Evolutionary conservation across 2,113 vertebrate species (phyloP), one percentile per base, ranked within the genome.

Genomic region (Crotalus horridus): DNA sequence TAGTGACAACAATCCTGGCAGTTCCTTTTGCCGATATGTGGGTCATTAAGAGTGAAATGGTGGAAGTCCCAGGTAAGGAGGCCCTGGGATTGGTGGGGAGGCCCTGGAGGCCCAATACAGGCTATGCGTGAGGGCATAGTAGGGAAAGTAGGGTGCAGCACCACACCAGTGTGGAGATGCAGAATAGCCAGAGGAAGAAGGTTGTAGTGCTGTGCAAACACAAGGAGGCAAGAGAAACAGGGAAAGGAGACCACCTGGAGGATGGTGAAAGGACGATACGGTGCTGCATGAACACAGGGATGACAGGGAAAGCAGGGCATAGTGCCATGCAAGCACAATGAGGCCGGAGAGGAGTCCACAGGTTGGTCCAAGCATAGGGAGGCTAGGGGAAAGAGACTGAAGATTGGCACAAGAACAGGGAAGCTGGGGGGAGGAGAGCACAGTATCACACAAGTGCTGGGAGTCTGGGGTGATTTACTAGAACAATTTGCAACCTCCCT

Each of bases 81-180:
- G 3, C 11, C 1, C 12, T 1, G 11, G 61, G 29, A 0, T n/a
- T 1, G 61, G 2, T 74, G n/a, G n/a, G 15, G n/a, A 33, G n/a
- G 13, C 17, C 3, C 69, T 74, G 69, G 33, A 81, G 33, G 33
- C 69, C 17, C 33, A 39, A 39, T 39, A 21, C 69, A 81, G 17
- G 33, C 69, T 39, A 39, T 39, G 33, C 33, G 39, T 15, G 20
- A 81, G 69, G 17, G 20, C 17, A 39, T 29, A n/a, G 12, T 11
- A 29, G 33, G 33, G 17, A 6, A 81, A 81, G 33, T 39, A 81
- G 69, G 13, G 15, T 81, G 33, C 3, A 33, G 15, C 20, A 17
- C 17, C n/a, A 81, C 1, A 39, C 17, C 15, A 81, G 33, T 39
- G 13, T n/a, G 33, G 69, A 39, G 69, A 39, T 6, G 5, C 5